A percentile compares a stretch with the other conserved stretches of the same genome.
Conservation (phyloP, 2,888 invertebrate genomes). For the Seira ritae region DNA sequence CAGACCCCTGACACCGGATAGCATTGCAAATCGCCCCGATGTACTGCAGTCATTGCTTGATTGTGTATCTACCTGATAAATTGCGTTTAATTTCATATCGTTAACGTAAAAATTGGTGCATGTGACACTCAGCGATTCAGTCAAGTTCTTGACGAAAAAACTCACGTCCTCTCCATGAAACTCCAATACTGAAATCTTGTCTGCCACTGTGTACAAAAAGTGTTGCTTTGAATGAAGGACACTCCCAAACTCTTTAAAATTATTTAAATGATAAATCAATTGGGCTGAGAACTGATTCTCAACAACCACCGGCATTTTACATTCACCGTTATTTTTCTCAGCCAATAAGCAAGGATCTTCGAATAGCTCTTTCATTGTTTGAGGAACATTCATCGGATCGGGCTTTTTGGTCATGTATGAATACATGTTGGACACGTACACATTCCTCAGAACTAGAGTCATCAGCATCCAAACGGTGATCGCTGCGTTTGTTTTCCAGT, state of each 20-base stretch:
- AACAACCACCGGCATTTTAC: too few relatives aligned
- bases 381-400: neutral
- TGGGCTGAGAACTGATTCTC: neutral
- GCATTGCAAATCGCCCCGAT: neutral
- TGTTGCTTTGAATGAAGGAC: neutral
- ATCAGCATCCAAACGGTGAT: neutral
- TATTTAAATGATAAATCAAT: neutral
- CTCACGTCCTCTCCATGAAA: too few relatives aligned
- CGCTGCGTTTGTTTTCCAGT: too few relatives aligned
- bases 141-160: too few relatives aligned
- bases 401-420: neutral
- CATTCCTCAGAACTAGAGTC: neutral
- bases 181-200: too few relatives aligned
- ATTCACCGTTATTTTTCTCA: too few relatives aligned
- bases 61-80: too few relatives aligned
- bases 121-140: too few relatives aligned
- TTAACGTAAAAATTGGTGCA: too few relatives aligned
- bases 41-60: too few relatives aligned
- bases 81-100: too few relatives aligned
- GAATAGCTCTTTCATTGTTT: neutral
- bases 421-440: neutral
- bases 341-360: too few relatives aligned
- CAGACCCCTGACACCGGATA: neutral
- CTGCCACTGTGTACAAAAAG: neutral
- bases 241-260: neutral